A percentile compares a stretch with the other conserved stretches of the same genome.
phyloP scores from a whole-genome alignment of 1,140 invertebrate genomes.

The Drosophila watanabei region DNA sequence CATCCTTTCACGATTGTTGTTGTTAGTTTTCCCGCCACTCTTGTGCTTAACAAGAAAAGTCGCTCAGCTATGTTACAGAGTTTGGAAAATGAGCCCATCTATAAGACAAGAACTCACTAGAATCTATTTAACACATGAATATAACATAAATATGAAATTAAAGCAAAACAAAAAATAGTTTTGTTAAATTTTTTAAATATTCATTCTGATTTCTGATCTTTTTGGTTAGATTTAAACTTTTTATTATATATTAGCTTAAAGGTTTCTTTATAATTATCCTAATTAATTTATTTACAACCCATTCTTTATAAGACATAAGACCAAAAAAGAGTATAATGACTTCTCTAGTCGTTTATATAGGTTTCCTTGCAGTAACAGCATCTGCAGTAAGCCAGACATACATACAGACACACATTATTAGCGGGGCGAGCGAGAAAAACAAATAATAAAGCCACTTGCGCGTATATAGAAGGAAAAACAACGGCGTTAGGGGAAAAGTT shows the following conservation, averaged over 20 bases:
- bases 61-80: not conserved
- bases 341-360: not conserved
- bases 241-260: not conserved
- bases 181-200: not conserved
- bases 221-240: not conserved
- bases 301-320: not conserved
- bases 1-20: conserved; percentile 45
- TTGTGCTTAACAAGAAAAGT: not conserved
- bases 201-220: not conserved
- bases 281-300: too few species aligned
- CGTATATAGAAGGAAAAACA: conserved; percentile 50
- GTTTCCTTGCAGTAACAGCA: conserved; percentile 17
- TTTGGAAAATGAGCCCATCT: too few species aligned
- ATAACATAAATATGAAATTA: too few species aligned
- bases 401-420: conserved; percentile 55
- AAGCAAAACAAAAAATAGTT: too few species aligned
- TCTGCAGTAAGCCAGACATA: conserved; percentile 32
- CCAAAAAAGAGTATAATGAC: conserved; percentile 3
- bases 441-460: conserved; percentile 79
- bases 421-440: conserved; percentile 63
- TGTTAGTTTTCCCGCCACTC: conserved; percentile 14
- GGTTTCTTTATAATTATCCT: not conserved
- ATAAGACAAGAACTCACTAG: too few species aligned
- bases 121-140: too few species aligned
- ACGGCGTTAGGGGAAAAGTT: conserved; percentile 43